Conservation (phyloP, 2,888 invertebrate genomes). For the Nephrocerus scutellatus region DNA sequence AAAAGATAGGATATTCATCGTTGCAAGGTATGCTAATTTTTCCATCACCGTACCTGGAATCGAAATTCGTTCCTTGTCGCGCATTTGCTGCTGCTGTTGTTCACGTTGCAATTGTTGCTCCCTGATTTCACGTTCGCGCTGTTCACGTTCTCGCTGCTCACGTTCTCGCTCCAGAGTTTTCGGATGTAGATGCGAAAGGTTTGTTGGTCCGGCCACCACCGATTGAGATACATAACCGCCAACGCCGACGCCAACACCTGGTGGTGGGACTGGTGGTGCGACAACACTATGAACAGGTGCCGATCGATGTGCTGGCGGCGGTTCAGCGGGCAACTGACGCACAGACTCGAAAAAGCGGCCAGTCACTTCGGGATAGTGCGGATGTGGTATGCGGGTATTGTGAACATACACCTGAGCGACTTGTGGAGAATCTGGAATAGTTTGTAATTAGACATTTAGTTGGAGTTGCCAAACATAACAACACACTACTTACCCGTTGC, state of each 20-base stretch:
- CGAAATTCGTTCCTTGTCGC: slow-evolving; percentile 31
- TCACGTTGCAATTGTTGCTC: slow-evolving; percentile 26
- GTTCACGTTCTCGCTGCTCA: slow-evolving; percentile 41
- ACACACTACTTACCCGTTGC: slow-evolving; percentile 53
- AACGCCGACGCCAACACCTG: slow-evolving; percentile 22
- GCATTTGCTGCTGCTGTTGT: slow-evolving; percentile 20
- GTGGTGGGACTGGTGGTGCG: slow-evolving; percentile 36
- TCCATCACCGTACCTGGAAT: slow-evolving; percentile 28
- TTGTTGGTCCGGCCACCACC: slow-evolving; percentile 25
- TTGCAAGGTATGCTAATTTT: too few relatives aligned
- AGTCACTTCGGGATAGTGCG: slow-evolving; percentile 45
- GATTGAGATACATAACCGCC: slow-evolving; percentile 14
- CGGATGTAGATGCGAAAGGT: slow-evolving; percentile 33
- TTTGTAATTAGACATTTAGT: too few relatives aligned
- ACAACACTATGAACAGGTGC: slow-evolving; percentile 45
- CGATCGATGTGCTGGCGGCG: slow-evolving; percentile 55
- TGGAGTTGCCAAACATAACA: too few relatives aligned
- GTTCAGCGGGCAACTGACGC: slow-evolving; percentile 50
- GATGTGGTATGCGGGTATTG: slow-evolving; percentile 49
- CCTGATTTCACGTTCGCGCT: slow-evolving; percentile 35
- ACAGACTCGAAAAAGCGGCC: slow-evolving; percentile 50
- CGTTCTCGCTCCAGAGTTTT: slow-evolving; percentile 36
- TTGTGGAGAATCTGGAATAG: slow-evolving; percentile 59
- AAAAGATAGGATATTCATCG: too few relatives aligned
- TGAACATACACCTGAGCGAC: slow-evolving; percentile 61